Percentiles rank a stretch among this genome's conserved stretches.
Evolutionary conservation across 2,888 invertebrate genomes (phyloP).

Genomic region (Latrodectus elegans): DNA sequence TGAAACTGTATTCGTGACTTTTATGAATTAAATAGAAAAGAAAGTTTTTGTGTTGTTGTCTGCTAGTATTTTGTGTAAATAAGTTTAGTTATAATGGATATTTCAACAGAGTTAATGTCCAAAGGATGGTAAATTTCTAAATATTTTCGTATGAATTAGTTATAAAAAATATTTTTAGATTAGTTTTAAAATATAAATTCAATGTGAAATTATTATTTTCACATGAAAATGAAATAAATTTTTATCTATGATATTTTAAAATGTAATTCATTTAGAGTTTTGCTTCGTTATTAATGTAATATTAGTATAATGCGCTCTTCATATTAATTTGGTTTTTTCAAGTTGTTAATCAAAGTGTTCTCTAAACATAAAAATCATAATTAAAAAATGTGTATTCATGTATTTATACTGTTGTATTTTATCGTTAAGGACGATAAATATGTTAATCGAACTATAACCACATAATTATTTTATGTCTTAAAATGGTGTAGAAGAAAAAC

Average conservation of each 20-base stretch:
- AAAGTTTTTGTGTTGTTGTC: neutral
- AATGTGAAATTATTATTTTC: neutral
- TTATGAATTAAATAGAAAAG: neutral
- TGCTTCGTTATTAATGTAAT: neutral
- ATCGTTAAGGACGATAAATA: too few relatives aligned
- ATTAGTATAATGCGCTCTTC: neutral
- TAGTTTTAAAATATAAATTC: neutral
- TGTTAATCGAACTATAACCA: too few relatives aligned
- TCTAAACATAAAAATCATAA: too few relatives aligned
- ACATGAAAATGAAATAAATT: neutral
- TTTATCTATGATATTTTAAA: neutral
- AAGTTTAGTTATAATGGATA: constrained; percentile 12
- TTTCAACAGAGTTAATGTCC: constrained; percentile 31
- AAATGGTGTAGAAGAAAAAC: too few relatives aligned
- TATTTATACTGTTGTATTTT: too few relatives aligned
- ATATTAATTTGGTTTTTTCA: too few relatives aligned
- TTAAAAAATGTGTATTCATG: too few relatives aligned
- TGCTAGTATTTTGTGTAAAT: neutral
- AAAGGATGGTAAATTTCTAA: constrained; percentile 45
- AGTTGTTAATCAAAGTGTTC: too few relatives aligned
- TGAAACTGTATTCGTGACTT: too few relatives aligned
- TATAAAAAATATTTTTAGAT: neutral
- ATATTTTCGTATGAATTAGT: neutral
- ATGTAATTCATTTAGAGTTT: neutral
- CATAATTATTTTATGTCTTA: too few relatives aligned